Conservation (phyloP, 1,140 invertebrate species). For the Dryas iulia region DNA sequence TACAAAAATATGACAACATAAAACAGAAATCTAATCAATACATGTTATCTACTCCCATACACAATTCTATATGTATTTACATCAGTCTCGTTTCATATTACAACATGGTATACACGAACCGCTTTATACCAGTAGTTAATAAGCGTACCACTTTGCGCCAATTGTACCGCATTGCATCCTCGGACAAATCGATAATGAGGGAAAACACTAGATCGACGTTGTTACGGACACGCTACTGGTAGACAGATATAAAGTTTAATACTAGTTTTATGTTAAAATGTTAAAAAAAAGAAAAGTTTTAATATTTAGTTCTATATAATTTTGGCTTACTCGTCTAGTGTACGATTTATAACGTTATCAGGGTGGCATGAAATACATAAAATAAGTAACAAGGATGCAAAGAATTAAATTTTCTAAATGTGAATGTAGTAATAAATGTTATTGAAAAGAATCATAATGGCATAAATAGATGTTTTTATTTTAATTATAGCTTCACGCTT, state of each 20-base stretch:
- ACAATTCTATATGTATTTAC: constrained; percentile 1
- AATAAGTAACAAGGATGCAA: too few relatives aligned
- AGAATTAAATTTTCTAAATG: too few relatives aligned
- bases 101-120: constrained; percentile 15
- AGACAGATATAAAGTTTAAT: neutral
- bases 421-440: too few relatives aligned
- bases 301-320: neutral
- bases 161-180: constrained; percentile 47
- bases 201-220: constrained; percentile 44
- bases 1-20: neutral
- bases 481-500: too few relatives aligned
- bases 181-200: constrained; percentile 41
- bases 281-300: neutral
- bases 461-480: too few relatives aligned
- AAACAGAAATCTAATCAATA: neutral
- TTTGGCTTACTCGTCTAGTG: too few relatives aligned
- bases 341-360: too few relatives aligned
- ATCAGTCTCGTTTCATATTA: constrained; percentile 1
- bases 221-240: constrained; percentile 8
- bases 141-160: constrained; percentile 45
- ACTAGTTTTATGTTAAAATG: neutral
- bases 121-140: constrained; percentile 25
- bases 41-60: neutral
- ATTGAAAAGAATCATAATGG: too few relatives aligned
- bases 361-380: too few relatives aligned